These are phyloP conservation scores for Semnornis frantzii DNA, from an alignment of 2,113 vertebrate genomes.

Conservation along the genomic window DNA sequence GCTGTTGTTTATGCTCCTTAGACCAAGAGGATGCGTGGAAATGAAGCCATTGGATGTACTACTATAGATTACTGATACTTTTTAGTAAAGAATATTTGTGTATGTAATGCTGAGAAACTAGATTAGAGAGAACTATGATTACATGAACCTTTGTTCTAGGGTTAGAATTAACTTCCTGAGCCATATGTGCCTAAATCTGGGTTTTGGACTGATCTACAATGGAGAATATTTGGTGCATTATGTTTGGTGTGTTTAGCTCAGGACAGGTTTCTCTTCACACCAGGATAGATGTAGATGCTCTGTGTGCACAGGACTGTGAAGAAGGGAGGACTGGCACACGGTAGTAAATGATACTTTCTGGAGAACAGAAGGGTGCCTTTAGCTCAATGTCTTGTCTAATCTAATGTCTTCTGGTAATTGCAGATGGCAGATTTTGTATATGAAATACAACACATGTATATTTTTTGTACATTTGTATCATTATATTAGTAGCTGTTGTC, in stretches of 20 bases:
- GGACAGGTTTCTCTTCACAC: neutral
- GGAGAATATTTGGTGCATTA: neutral
- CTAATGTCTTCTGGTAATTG: neutral
- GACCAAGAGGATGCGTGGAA: neutral
- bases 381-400: neutral
- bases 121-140: neutral
- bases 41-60: neutral
- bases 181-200: accelerated
- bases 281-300: neutral
- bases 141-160: neutral
- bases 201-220: neutral
- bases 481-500: conserved; percentile 7
- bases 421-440: neutral
- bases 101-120: neutral
- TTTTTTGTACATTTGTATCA: neutral
- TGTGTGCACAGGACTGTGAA: neutral
- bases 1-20: neutral
- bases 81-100: neutral
- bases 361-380: neutral
- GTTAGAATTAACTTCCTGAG: neutral
- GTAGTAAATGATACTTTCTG: neutral
- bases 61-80: neutral
- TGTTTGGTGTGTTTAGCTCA: neutral
- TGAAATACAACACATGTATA: neutral
- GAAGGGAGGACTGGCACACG: neutral